Conservation (phyloP, 2,888 invertebrate genomes). For the Drosophila trichaetosa region DNA sequence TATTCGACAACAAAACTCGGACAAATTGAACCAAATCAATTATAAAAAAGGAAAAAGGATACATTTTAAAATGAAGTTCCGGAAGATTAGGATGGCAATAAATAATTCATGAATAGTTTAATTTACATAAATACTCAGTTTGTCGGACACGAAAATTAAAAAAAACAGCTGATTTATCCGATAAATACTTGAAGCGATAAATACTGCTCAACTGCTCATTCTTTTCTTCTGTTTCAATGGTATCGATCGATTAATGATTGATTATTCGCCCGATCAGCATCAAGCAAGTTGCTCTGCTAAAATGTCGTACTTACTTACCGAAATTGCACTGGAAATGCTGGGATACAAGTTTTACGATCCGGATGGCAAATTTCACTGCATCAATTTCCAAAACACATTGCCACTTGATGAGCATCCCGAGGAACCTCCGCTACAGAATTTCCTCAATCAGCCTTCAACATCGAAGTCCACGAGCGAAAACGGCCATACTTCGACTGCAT, state of each 20-base stretch:
- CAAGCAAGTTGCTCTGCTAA: not conserved
- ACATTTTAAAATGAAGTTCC: too few relatives aligned
- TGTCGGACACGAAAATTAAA: too few relatives aligned
- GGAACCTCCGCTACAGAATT: slow-evolving; percentile 36
- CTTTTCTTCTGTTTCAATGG: not conserved
- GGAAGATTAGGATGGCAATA: too few relatives aligned
- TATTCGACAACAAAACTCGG: too few relatives aligned
- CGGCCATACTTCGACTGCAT: not conserved
- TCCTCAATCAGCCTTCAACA: slow-evolving; percentile 40
- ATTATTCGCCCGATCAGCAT: too few relatives aligned
- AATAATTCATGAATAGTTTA: too few relatives aligned
- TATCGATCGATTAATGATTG: not conserved
- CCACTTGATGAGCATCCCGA: slow-evolving; percentile 11
- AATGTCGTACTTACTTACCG: slow-evolving; percentile 83
- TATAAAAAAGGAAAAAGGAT: too few relatives aligned
- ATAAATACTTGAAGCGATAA: too few relatives aligned
- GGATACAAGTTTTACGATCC: slow-evolving; percentile 83
- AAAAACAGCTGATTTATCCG: too few relatives aligned
- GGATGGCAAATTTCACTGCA: slow-evolving; percentile 75
- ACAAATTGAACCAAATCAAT: too few relatives aligned
- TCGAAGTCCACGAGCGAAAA: slow-evolving; percentile 14
- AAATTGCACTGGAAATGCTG: slow-evolving; percentile 84
- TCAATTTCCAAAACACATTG: slow-evolving; percentile 75
- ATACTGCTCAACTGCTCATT: not conserved
- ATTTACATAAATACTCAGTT: too few relatives aligned